These are phyloP conservation scores for Dicranocentrus wangi DNA, from an alignment of 2,888 invertebrate genomes.

Conservation along the genomic window DNA sequence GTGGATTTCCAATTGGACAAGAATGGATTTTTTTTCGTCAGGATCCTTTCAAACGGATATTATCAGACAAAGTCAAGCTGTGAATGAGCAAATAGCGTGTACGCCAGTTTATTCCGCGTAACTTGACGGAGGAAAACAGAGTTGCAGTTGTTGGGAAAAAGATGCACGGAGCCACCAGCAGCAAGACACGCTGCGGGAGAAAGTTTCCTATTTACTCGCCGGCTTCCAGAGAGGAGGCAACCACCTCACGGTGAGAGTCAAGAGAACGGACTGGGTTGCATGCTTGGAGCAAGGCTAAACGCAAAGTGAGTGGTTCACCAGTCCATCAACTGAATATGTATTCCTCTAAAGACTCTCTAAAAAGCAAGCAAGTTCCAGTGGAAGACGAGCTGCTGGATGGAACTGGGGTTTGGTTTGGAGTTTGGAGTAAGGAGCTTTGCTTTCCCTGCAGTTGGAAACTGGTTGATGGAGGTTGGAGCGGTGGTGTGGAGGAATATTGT, in stretches of 20 bases:
- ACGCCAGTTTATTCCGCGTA: background rate
- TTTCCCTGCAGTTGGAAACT: background rate
- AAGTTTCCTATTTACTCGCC: slow-evolving; percentile 46
- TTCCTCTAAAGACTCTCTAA: slow-evolving; percentile 35
- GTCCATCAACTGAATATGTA: slow-evolving; percentile 53
- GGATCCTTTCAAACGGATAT: slow-evolving; percentile 9
- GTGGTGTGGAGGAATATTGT: background rate
- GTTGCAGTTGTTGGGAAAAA: slow-evolving; percentile 2
- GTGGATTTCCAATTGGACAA: slow-evolving; percentile 6
- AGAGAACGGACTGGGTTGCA: slow-evolving; percentile 19
- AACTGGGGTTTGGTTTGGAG: background rate
- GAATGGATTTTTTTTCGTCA: background rate
- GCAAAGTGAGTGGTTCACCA: slow-evolving; percentile 57
- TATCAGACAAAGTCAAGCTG: slow-evolving; percentile 30
- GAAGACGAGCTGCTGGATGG: background rate
- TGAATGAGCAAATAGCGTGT: background rate
- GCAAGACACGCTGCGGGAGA: slow-evolving; percentile 13
- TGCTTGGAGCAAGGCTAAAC: slow-evolving; percentile 49
- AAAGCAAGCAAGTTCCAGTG: background rate
- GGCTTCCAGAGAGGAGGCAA: slow-evolving; percentile 31
- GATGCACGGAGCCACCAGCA: background rate
- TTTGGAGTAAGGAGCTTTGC: background rate
- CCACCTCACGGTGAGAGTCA: slow-evolving; percentile 31
- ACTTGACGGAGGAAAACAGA: slow-evolving; percentile 18
- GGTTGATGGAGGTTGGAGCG: background rate